Evolutionary conservation across 1,140 invertebrate genomes (phyloP), one percentile per base, ranked within the genome.

Genomic region (Drosophila prosaltans): DNA sequence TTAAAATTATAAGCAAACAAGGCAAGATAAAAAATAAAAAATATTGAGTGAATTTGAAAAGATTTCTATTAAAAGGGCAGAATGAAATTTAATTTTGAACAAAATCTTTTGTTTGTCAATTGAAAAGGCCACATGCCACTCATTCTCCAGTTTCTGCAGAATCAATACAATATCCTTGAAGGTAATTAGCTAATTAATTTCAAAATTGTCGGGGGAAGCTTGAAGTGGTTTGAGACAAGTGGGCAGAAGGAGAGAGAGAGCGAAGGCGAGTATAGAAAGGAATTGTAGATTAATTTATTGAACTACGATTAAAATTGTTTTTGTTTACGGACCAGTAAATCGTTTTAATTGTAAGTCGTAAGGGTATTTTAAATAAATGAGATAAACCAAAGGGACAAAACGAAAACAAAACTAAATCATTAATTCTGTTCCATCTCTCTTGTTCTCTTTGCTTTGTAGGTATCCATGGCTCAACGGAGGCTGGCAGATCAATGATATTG

Each of bases 181-280:
- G 30, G 78, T 89, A 89, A 89, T 89, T 89, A 89, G 84, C 84
- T 84, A 89, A 89, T 89, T 89, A 89, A 89, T 83, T 88, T 78
- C 72, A 51, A 72, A 76, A 66, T 80, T 71, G 65, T 57, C 55
- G 30, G 5, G n/a, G 40, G n/a, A 28, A 67, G 30, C 16, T 54
- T 55, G 39, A 45, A 69, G 58, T 48, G 55, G 51, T 55, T 28
- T 36, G 30, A n/a, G 32, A 36, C 32, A 7, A 36, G 3, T 36
- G 32, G 32, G 6, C 32, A 7, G 32, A 7, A 1, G 32, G 32
- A 36, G 16, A 16, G 16, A 5, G 32, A 2, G 32, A 36, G 32
- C 3, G 7, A 11, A 30, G 67, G n/a, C 59, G 4, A 30, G 30
- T 16, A 43, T 45, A 16, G 10, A 28, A 51, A 16, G 45, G 65